Conservation (phyloP, 2,888 invertebrate species). For the Plagodis dolabraria region DNA sequence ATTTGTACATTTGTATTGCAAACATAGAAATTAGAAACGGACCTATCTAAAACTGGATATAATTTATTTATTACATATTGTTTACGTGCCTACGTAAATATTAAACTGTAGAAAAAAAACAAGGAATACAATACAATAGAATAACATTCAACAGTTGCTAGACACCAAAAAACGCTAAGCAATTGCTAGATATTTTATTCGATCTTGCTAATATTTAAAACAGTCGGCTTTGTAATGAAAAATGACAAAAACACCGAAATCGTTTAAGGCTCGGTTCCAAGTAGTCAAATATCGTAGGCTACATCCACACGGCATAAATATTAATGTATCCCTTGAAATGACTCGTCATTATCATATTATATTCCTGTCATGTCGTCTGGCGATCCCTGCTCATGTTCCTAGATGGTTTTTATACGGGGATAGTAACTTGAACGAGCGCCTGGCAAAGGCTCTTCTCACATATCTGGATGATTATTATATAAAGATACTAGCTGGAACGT, state of each 20-base stretch:
- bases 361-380: conserved; percentile 45
- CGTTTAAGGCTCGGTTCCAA: conserved; percentile 9
- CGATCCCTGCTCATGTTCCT: conserved; percentile 24
- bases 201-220: neutral
- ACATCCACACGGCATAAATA: conserved; percentile 53
- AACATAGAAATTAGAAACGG: too few relatives aligned
- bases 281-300: conserved; percentile 43
- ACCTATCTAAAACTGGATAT: too few relatives aligned
- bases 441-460: neutral
- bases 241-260: conserved; percentile 25
- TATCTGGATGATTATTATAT: too few relatives aligned
- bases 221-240: conserved; percentile 13
- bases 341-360: conserved; percentile 54
- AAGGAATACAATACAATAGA: too few relatives aligned
- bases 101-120: too few relatives aligned
- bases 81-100: too few relatives aligned
- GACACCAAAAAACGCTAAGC: too few relatives aligned
- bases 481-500: too few relatives aligned
- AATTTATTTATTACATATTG: too few relatives aligned
- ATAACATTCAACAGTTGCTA: too few relatives aligned
- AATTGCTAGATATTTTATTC: too few relatives aligned
- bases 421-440: conserved; percentile 2
- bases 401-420: conserved; percentile 4
- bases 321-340: conserved; percentile 51
- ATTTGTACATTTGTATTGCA: too few relatives aligned